Conservation (phyloP, 2,797 vertebrate species). For the Babyrousa celebensis region DNA sequence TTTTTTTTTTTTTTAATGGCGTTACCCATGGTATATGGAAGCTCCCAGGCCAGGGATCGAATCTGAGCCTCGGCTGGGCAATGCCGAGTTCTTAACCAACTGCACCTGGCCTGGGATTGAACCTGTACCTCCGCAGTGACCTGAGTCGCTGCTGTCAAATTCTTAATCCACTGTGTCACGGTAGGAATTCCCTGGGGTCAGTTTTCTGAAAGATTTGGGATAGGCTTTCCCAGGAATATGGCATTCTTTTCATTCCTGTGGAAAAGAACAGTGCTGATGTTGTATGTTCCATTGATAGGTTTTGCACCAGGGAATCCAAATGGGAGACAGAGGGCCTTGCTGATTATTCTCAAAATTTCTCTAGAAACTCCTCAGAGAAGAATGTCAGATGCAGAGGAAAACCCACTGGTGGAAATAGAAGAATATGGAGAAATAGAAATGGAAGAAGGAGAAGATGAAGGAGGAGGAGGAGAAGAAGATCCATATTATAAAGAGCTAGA, state of each 20-base stretch:
- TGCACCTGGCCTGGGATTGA: too few species aligned
- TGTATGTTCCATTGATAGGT: neutral
- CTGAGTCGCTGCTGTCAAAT: too few species aligned
- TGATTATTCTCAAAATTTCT: slow-evolving; percentile 44
- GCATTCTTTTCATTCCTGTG: neutral
- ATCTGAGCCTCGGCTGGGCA: too few species aligned
- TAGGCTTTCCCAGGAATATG: neutral
- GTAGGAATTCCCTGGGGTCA: neutral
- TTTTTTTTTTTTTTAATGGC: too few species aligned
- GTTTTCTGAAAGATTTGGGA: neutral
- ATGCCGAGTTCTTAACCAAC: too few species aligned
- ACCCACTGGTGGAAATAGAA: neutral
- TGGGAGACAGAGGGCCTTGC: neutral
- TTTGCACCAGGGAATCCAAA: neutral
- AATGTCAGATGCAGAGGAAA: slow-evolving; percentile 75
- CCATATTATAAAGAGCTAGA: neutral
- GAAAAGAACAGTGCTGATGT: neutral
- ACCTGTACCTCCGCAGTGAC: too few species aligned
- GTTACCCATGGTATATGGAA: too few species aligned
- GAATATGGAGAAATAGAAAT: slow-evolving; percentile 26
- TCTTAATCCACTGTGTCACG: too few species aligned
- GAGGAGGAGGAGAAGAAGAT: neutral
- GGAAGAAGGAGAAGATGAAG: neutral
- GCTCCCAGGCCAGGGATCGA: too few species aligned
- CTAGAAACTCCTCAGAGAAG: slow-evolving; percentile 40